Conservation (phyloP, 2,888 invertebrate genomes). For the Acrocyrtus sp. region DNA sequence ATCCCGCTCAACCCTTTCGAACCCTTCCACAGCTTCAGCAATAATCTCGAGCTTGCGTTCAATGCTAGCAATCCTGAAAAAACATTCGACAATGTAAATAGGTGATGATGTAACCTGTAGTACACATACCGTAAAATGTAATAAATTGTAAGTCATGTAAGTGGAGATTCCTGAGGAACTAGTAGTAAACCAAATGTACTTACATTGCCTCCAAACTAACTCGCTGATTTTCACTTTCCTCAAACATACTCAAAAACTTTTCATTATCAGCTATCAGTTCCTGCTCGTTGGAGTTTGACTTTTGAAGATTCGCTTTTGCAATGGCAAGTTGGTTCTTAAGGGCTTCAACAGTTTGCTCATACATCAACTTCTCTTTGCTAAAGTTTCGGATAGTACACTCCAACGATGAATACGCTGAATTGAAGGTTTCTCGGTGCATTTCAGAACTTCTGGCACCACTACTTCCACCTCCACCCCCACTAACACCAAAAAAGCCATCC, state of each 20-base stretch:
- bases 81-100: too few relatives aligned
- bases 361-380: slow-evolving; percentile 28
- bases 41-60: slow-evolving; percentile 21
- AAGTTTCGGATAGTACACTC: slow-evolving; percentile 27
- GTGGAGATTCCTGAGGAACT: too few relatives aligned
- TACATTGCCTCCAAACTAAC: slow-evolving; percentile 8
- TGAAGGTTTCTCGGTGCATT: slow-evolving; percentile 11
- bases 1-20: slow-evolving; percentile 12
- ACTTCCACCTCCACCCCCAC: background rate
- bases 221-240: slow-evolving; percentile 11
- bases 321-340: background rate
- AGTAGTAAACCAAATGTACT: too few relatives aligned
- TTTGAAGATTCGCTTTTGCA: slow-evolving; percentile 5
- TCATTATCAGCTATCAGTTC: slow-evolving; percentile 11
- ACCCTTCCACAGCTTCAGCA: background rate
- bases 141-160: too few relatives aligned
- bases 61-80: background rate
- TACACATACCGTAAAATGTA: too few relatives aligned
- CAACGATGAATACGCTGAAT: slow-evolving; percentile 10
- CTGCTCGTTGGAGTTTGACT: background rate
- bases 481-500: background rate
- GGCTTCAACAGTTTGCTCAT: slow-evolving; percentile 23
- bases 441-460: background rate
- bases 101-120: too few relatives aligned
- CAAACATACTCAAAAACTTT: background rate